Conservation (phyloP, 2,113 vertebrate species). For the Oryzias celebensis region DNA sequence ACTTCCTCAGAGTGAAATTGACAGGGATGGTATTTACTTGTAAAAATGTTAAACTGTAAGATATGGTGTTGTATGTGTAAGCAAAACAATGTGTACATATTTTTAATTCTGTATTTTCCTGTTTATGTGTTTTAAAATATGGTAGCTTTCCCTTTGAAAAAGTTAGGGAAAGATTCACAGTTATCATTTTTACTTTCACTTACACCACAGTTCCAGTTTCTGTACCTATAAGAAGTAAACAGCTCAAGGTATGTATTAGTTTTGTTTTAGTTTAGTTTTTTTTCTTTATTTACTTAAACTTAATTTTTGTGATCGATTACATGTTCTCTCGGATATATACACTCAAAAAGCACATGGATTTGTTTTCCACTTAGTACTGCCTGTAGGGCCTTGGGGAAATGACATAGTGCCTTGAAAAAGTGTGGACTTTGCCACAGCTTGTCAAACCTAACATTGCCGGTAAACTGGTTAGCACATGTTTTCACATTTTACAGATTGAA, state of each 20-base stretch:
- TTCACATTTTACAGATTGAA: slow-evolving; percentile 11
- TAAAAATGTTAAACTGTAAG: background rate
- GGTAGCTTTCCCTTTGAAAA: slow-evolving; percentile 8
- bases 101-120: background rate
- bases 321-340: slow-evolving; percentile 19
- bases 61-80: slow-evolving; percentile 1
- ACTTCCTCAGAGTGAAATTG: too few species aligned
- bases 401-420: slow-evolving; percentile 31
- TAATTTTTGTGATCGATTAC: slow-evolving; percentile 15
- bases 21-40: background rate
- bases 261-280: too few species aligned
- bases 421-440: slow-evolving; percentile 46
- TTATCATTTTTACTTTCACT: slow-evolving; percentile 37
- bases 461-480: slow-evolving; percentile 20
- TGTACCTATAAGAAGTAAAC: background rate
- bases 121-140: background rate
- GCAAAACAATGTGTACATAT: slow-evolving; percentile 1
- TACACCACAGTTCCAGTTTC: slow-evolving; percentile 19
- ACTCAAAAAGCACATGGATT: slow-evolving; percentile 20
- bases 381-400: slow-evolving; percentile 34
- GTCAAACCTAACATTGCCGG: slow-evolving; percentile 30
- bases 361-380: slow-evolving; percentile 36
- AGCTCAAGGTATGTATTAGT: slow-evolving; percentile 4
- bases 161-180: slow-evolving; percentile 5
- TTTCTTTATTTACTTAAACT: slow-evolving; percentile 47